Base-by-base conservation (phyloP, 2,888 invertebrate genomes). In the Drosophila infuscata region DNA sequence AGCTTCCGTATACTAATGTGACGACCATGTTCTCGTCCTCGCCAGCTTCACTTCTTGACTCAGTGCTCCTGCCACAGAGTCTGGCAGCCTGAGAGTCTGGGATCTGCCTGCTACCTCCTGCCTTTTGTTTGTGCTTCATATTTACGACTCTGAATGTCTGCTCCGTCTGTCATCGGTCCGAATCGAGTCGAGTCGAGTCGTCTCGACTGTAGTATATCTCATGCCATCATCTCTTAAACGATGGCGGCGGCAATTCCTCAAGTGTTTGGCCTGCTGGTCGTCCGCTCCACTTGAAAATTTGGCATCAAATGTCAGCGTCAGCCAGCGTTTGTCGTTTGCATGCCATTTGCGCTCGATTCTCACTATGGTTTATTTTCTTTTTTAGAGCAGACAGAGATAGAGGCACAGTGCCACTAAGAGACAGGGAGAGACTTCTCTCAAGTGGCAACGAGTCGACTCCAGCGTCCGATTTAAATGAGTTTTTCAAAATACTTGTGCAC, bases 281-380 rank as follows among this genome's bases (percentile, higher is more conserved):
- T 70, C 64, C 67, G 78, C 70, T 74, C 84, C 89, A 89, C 91
- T 88, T 89, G 89, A 90, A 89, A 88, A 90, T 88, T 90, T 84
- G 88, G 91, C 88, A 88, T 88, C 88, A 90, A 88, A 88, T 90
- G 88, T 90, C 88, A 88, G 89, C 87, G 75, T 81, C 90, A 81
- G 77, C 76, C 58, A 61, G 57, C 78, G 73, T 60, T 82, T 76
- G 87, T 89, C 90, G 89, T 88, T 87, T 88, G 87, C 86, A 90
- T 84, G 81, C 74, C 68, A 58, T 82, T 76, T 80, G 59, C 84
- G 84, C 89, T 88, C 81, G 83, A 85, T 89, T 89, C 90, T 82
- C 84, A 83, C 82, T 87, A 87, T 63, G 74, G 48, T 38, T 43
- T 59, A 54, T 76, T 58, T 59, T 60, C 58, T 58, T 78, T 53